These are phyloP conservation scores for Sialia sialis DNA, from an alignment of 2,113 vertebrate species.

Conservation along the genomic window DNA sequence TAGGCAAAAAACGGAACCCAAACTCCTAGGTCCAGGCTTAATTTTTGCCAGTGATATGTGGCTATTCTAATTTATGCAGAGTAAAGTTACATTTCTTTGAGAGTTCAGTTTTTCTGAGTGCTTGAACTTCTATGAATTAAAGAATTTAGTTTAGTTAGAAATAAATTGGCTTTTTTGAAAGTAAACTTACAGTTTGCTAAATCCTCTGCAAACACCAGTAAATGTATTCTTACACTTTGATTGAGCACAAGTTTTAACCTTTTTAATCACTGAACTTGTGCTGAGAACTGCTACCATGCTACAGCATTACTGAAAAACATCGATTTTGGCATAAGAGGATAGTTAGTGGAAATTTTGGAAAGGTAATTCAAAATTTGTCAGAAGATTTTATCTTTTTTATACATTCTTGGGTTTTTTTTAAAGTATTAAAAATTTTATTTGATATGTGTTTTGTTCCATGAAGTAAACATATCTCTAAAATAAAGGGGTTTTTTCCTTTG, in stretches of 20 bases:
- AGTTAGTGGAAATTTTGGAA: neutral
- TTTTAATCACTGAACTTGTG: neutral
- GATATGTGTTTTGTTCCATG: slow-evolving; percentile 6
- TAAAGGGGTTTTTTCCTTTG: neutral
- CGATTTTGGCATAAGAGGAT: neutral
- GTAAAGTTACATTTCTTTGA: neutral
- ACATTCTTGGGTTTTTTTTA: neutral
- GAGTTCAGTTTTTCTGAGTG: neutral
- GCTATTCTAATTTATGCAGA: neutral
- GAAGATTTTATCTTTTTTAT: neutral
- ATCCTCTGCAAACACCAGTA: neutral
- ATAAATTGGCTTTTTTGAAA: neutral
- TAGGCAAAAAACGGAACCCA: neutral
- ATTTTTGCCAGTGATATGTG: neutral
- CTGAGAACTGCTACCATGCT: neutral
- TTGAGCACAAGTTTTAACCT: neutral
- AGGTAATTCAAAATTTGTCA: neutral
- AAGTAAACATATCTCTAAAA: slow-evolving; percentile 49
- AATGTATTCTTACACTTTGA: neutral
- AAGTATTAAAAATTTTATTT: neutral
- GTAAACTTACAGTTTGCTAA: neutral
- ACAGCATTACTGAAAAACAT: neutral
- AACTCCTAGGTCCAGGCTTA: neutral
- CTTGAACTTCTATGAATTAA: neutral
- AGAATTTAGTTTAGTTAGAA: neutral